Base-by-base conservation (phyloP, 2,888 invertebrate species). In the Encarsia formosa region DNA sequence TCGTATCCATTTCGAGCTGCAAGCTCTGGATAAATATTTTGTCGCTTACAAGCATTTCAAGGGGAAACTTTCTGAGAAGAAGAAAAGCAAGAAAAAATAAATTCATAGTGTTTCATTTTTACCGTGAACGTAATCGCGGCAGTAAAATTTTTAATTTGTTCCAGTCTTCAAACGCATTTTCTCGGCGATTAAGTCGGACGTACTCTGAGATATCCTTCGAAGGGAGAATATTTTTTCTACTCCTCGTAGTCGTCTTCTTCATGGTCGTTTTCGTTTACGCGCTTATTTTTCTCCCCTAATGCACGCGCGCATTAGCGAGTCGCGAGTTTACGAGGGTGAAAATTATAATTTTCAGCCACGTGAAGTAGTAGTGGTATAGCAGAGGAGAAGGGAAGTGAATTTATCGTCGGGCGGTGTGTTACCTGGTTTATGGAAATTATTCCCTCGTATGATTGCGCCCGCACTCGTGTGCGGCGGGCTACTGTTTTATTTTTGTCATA, bases 111-210 rank as follows among this genome's bases (percentile, higher is more conserved):
- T n/a, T n/a, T n/a, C n/a, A n/a, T n/a, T n/a, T n/a, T n/a, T n/a
- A n/a, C n/a, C n/a, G n/a, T n/a, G n/a, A n/a, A n/a, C n/a, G n/a
- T n/a, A n/a, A n/a, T n/a, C n/a, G n/a, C n/a, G n/a, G n/a, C n/a
- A n/a, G n/a, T n/a, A n/a, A 20, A 51, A 51, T 51, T 32, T 32
- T 45, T 16, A 45, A 40, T 40, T 18, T 40, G 23, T 24, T 13
- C 3, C 15, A 16, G 55, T 49, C 45, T 50, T 44, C 48, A n/a
- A 6, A 15, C 24, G 51, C 47, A 61, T 61, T 61, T 61, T 61
- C 61, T 59, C 59, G 54, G 40, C 61, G 58, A 61, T 59, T 59
- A 57, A 58, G 57, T 57, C 49, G 48, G 56, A n/a, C n/a, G n/a
- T n/a, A n/a, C n/a, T n/a, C n/a, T n/a, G n/a, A n/a, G n/a, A n/a